These are phyloP conservation scores for Botia almorhae DNA, from an alignment of 2,797 vertebrate genomes.

Conservation along the genomic window DNA sequence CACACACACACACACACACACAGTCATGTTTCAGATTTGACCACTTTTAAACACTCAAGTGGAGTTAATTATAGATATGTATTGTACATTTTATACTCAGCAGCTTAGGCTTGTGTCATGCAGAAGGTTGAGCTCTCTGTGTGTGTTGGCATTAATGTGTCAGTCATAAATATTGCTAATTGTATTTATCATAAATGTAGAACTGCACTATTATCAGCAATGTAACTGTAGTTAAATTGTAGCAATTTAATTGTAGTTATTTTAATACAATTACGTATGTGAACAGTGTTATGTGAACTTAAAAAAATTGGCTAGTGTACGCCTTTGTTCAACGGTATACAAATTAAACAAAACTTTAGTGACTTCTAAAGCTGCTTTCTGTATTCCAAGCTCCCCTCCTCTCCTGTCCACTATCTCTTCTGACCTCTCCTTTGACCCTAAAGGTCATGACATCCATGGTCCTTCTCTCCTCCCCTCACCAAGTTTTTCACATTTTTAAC, in stretches of 20 bases:
- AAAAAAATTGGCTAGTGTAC: neutral
- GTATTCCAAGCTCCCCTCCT: neutral
- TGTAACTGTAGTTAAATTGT: neutral
- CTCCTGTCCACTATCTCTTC: constrained; percentile 23
- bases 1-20: neutral
- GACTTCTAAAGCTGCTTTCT: neutral
- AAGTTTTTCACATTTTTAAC: neutral
- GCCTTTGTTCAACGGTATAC: neutral
- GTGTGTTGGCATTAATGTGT: neutral
- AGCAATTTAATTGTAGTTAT: too few species aligned
- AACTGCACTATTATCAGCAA: neutral
- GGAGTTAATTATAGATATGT: too few species aligned
- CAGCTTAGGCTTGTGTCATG: neutral
- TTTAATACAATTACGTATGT: neutral
- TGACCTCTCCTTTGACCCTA: constrained; percentile 26
- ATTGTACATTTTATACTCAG: neutral
- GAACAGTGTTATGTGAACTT: neutral
- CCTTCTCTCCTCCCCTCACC: neutral
- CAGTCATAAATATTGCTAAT: neutral
- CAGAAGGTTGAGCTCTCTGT: neutral
- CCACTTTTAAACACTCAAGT: neutral
- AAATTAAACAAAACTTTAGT: neutral
- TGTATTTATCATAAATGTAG: neutral
- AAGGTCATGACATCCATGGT: constrained; percentile 15
- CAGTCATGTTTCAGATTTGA: neutral